Evolutionary conservation across 2,888 invertebrate species (phyloP), one percentile per base, ranked within the genome.

Genomic region (Philhelius pedissequus): DNA sequence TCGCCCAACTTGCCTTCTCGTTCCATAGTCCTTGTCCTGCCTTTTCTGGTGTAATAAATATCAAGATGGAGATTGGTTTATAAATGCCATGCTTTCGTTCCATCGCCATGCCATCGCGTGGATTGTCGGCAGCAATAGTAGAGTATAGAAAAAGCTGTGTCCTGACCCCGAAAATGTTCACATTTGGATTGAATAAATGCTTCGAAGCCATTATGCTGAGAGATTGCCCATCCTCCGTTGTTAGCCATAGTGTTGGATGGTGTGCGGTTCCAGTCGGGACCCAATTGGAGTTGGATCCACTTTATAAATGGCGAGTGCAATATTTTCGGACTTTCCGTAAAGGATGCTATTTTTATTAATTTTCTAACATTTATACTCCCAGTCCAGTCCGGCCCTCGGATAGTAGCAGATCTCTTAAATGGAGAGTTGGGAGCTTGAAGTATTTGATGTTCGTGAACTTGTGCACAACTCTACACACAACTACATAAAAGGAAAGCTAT

Each of bases 331-430:
- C 80, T 62, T 70, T 69, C 54, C 79, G 78, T 75, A 80, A 80
- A 76, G 76, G 84, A 76, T 86, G 79, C 75, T 70, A 83, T 86
- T 86, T 86, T 86, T 86, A 86, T 86, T 86, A 86, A 86, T 86
- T 86, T 83, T 83, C 82, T 83, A 83, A 83, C 83, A 86, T 86
- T 86, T 86, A 73, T 86, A 86, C 77, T 86, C 56, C 35, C 60
- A 71, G 71, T n/a, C n/a, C n/a, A n/a, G n/a, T n/a, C n/a, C n/a
- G n/a, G n/a, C n/a, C 74, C 70, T 66, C 30, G 38, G 38, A 30
- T n/a, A n/a, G n/a, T n/a, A n/a, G n/a, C 18, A 73, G 66, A 58
- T 18, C 38, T 54, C 45, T 27, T 40, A 48, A 58, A 58, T 50
- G 50, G 32, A 66, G 48, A 50, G 35, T 35, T 50, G 50, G 50